These are phyloP conservation scores for Harpalus rubripes DNA, from an alignment of 2,888 invertebrate species.

Conservation along the genomic window DNA sequence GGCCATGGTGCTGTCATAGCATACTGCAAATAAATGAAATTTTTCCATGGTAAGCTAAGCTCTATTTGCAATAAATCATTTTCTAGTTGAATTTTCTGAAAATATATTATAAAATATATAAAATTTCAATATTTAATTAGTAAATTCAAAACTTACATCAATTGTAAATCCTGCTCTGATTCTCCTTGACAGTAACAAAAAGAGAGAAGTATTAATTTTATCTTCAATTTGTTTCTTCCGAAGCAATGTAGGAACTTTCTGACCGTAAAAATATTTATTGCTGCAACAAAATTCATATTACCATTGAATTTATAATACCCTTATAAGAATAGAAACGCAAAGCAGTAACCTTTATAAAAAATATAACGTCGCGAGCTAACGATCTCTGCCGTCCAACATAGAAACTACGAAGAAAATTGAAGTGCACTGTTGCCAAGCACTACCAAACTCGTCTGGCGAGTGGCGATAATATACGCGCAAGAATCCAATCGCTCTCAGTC, in stretches of 20 bases:
- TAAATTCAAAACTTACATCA: slow-evolving; percentile 76
- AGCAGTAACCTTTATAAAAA: no score
- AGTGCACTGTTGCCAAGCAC: no score
- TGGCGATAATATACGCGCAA: no score
- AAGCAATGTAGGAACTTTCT: slow-evolving; percentile 79
- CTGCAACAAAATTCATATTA: slow-evolving; percentile 72
- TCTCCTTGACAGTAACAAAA: slow-evolving; percentile 85
- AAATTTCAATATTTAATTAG: not conserved
- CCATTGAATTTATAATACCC: no score
- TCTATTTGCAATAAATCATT: slow-evolving; percentile 82
- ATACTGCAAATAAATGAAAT: slow-evolving; percentile 85
- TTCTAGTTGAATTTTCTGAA: slow-evolving; percentile 78
- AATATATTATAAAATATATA: slow-evolving; percentile 68
- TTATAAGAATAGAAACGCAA: no score
- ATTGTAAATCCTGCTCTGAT: slow-evolving; percentile 88
- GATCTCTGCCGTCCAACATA: no score
- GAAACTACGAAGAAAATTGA: no score
- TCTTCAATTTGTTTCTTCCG: slow-evolving; percentile 83
- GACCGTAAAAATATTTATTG: slow-evolving; percentile 80
- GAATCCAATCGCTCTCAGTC: no score
- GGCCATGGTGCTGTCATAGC: slow-evolving; percentile 82
- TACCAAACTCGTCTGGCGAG: no score
- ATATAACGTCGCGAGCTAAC: no score
- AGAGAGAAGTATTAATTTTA: slow-evolving; percentile 81
- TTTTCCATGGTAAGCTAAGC: slow-evolving; percentile 86